These are phyloP conservation scores for Drosophila prostipennis DNA, from an alignment of 2,888 invertebrate species.

Conservation along the genomic window DNA sequence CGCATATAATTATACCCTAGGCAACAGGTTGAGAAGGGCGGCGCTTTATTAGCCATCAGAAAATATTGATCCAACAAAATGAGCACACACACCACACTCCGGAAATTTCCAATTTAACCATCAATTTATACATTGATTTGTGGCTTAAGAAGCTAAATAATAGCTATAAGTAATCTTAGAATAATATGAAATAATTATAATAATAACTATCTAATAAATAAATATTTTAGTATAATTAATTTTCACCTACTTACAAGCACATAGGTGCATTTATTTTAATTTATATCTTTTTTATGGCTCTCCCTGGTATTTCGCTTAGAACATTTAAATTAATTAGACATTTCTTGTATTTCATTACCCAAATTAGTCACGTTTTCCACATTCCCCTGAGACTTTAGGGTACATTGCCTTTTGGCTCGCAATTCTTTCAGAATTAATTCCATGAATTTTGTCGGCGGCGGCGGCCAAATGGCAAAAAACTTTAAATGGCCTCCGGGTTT, in stretches of 20 bases:
- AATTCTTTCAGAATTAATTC: conserved; percentile 26
- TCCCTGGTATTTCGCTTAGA: neutral
- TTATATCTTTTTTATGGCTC: neutral
- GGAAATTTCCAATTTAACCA: neutral
- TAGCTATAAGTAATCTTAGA: too few species aligned
- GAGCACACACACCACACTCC: neutral
- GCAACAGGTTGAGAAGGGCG: conserved; percentile 23
- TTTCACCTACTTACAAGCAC: neutral
- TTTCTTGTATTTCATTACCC: conserved; percentile 1
- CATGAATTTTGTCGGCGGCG: conserved; percentile 37
- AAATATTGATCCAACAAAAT: conserved; percentile 24
- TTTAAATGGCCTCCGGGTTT: conserved; percentile 46
- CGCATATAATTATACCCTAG: conserved; percentile 15
- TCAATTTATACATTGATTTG: neutral
- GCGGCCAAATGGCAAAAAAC: conserved; percentile 50
- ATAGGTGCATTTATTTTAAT: neutral
- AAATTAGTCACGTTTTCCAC: conserved; percentile 11
- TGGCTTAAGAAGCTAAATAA: neutral
- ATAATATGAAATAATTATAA: too few species aligned
- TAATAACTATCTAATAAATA: neutral
- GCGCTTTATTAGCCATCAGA: conserved; percentile 18
- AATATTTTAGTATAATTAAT: neutral
- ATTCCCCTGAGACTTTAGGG: conserved; percentile 6
- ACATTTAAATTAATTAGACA: conserved; percentile 11
- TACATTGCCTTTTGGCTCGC: conserved; percentile 15